Evolutionary conservation across 2,888 invertebrate genomes (phyloP), one percentile per base, ranked within the genome.

Genomic region (Euspilapteryx auroguttella): DNA sequence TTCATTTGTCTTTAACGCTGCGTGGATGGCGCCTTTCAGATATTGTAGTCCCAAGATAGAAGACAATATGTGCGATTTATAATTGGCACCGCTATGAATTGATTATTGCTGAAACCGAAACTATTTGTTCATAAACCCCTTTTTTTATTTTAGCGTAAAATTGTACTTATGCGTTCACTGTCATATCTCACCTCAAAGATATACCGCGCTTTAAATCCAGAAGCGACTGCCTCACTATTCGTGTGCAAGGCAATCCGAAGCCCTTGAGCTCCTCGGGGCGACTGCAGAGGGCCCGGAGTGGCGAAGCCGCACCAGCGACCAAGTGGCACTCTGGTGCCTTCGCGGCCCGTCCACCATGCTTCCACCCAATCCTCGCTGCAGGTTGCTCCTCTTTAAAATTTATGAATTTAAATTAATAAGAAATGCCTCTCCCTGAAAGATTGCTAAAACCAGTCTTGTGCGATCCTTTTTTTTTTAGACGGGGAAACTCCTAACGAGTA

Each of bases 151-250:
- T n/a, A n/a, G n/a, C n/a, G n/a, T n/a, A n/a, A n/a, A n/a, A n/a
- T n/a, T n/a, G n/a, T n/a, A n/a, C n/a, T n/a, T n/a, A n/a, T n/a
- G n/a, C n/a, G n/a, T n/a, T n/a, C n/a, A n/a, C 23, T 9, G 4
- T 26, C 8, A 15, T 12, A 17, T 24, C 30, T 29, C 25, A 77
- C 78, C 73, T 95, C 90, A 61, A 97, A 98, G 44, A 91, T 87
- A 62, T 96, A 99, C 45, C 90, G 81, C 9, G 96, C 98, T 58
- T 94, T 94, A 68, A 99, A 99, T 14, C 98, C 98, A 45, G 94
- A 94, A 40, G 88, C 91, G 27, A 95, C 94, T 32, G 86, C 86
- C 40, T 88, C 86, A 14, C 81, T 80, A 58, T 97, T 90, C 17
- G 97, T 91, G 54, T 91, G 90, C 45, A 98, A 81, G 31, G 94